A percentile compares a stretch with the other conserved stretches of the same genome.
Conservation (phyloP, 2,113 vertebrate genomes). For the Heteronetta atricapilla region DNA sequence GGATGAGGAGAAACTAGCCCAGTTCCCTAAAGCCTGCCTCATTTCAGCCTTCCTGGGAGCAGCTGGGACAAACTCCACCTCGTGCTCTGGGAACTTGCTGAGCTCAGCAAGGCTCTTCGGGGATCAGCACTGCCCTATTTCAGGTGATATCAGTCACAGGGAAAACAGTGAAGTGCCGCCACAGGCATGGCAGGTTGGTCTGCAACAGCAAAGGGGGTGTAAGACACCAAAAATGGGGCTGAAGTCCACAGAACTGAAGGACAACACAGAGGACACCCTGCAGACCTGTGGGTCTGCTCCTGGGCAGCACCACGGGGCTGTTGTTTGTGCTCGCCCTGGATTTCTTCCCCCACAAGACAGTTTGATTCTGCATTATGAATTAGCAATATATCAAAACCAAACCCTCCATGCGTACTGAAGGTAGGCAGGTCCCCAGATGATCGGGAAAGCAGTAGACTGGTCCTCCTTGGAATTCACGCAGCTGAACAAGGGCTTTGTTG, state of each 20-base stretch:
- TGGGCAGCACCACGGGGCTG: background rate
- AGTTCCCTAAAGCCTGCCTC: background rate
- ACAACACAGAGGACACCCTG: background rate
- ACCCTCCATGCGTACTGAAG: background rate
- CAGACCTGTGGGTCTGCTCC: background rate
- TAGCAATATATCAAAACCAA: background rate
- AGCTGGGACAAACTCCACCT: background rate
- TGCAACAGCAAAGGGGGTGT: background rate
- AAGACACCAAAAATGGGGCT: background rate
- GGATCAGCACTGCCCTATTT: background rate
- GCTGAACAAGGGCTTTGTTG: constrained; percentile 24
- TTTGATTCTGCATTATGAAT: background rate
- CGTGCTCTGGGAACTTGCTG: background rate
- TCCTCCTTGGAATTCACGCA: background rate
- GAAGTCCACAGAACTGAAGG: background rate
- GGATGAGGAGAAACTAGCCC: background rate
- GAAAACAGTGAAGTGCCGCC: background rate
- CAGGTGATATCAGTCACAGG: background rate
- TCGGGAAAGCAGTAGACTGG: background rate
- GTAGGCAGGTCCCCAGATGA: background rate
- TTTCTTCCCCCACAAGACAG: background rate
- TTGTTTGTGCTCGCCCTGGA: background rate
- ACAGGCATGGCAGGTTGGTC: background rate
- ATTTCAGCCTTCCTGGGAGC: background rate
- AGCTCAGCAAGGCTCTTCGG: background rate